These are phyloP conservation scores for Chrysaora quinquecirrha DNA, from an alignment of 30 jellyfish, hydroid and myxozoan genomes.

Conservation along the genomic window DNA sequence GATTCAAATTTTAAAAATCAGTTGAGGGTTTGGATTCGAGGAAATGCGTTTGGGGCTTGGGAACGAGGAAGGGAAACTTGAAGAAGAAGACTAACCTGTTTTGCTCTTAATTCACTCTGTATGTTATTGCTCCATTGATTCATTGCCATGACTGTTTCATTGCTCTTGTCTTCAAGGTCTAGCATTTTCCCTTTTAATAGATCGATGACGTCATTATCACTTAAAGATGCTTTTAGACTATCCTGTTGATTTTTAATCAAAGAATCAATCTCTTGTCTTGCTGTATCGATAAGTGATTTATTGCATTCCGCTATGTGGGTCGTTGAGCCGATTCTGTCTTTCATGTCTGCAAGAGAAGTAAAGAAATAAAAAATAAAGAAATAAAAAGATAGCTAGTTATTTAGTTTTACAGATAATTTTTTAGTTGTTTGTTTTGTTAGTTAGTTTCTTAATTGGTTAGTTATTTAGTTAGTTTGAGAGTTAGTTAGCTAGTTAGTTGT, in stretches of 20 bases:
- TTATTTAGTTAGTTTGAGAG: too few species aligned
- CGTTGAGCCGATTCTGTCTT: constrained; percentile 1
- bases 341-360: constrained; percentile 18
- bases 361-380: neutral
- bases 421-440: too few species aligned
- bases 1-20: too few species aligned
- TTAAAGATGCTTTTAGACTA: neutral
- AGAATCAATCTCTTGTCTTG: constrained; percentile 10
- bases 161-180: constrained; percentile 45
- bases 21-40: too few species aligned
- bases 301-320: constrained; percentile 19
- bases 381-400: too few species aligned
- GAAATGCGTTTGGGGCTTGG: too few species aligned
- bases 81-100: constrained; percentile 17
- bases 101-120: constrained; percentile 37
- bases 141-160: constrained; percentile 31
- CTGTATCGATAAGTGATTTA: constrained; percentile 22
- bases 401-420: neutral
- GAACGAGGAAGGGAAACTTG: neutral
- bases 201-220: neutral
- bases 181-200: constrained; percentile 25
- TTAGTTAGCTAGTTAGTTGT: too few species aligned
- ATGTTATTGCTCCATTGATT: constrained; percentile 26
- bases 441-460: neutral
- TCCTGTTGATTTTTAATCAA: neutral